Conservation (phyloP, 2,888 invertebrate species). For the Dynastes grantii region DNA sequence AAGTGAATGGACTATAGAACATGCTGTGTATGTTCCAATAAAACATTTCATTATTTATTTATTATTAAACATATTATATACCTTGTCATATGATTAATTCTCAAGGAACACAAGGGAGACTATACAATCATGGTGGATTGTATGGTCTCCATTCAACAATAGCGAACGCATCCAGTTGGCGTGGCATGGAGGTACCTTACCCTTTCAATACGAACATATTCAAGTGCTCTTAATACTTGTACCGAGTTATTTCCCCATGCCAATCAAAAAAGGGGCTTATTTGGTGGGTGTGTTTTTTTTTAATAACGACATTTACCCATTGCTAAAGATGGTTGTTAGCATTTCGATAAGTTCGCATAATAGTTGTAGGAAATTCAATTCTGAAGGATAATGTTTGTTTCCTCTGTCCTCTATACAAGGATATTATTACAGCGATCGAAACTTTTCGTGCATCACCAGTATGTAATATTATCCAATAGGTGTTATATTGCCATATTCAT, state of each 20-base stretch:
- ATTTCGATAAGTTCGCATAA: conserved; percentile 30
- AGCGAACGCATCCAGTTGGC: not conserved
- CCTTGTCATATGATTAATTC: no score
- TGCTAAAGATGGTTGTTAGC: conserved; percentile 21
- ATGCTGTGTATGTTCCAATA: no score
- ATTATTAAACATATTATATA: no score
- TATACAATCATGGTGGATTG: no score
- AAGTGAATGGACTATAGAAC: no score
- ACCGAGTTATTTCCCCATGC: conserved; percentile 37
- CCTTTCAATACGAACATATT: conserved; percentile 25
- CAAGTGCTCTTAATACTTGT: conserved; percentile 32
- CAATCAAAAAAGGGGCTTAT: conserved; percentile 46
- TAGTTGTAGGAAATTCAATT: conserved; percentile 23
- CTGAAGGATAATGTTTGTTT: not conserved
- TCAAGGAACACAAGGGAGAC: no score
- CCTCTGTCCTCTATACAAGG: no score
- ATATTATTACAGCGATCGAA: no score
- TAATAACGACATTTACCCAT: conserved; percentile 31
- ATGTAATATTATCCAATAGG: no score
- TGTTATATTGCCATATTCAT: no score
- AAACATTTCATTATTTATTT: no score
- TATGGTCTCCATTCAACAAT: conserved; percentile 3
- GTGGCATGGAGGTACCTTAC: not conserved
- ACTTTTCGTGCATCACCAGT: no score
- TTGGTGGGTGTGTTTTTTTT: conserved; percentile 49